These are phyloP conservation scores for Megaustenia siamemsis DNA, from an alignment of 2,888 invertebrate genomes.

Conservation along the genomic window DNA sequence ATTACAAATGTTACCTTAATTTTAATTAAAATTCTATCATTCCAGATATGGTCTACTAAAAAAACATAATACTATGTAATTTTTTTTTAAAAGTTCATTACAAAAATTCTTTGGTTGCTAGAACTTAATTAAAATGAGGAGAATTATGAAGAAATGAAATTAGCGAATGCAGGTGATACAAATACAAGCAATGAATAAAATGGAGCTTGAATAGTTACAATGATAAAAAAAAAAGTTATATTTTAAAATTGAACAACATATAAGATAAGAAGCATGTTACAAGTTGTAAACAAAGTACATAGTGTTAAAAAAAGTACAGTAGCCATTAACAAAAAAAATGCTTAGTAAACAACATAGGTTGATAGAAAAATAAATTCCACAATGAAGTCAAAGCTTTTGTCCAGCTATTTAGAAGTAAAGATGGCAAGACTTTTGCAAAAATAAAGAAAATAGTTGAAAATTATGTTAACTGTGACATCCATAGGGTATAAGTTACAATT, in stretches of 20 bases:
- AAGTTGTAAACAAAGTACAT: conserved; percentile 22
- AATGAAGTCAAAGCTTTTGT: background rate
- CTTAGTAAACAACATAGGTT: background rate
- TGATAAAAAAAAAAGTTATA: background rate
- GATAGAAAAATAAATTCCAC: background rate
- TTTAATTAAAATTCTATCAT: too few species aligned
- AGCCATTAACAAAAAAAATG: conserved; percentile 33
- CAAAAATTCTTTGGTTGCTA: conserved; percentile 48
- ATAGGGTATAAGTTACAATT: too few species aligned
- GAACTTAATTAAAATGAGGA: background rate
- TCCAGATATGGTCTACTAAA: too few species aligned
- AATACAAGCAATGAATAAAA: background rate
- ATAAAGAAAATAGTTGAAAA: background rate
- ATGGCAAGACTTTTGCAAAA: background rate
- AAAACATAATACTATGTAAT: too few species aligned
- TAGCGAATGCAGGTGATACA: background rate
- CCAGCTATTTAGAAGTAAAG: background rate
- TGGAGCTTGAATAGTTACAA: conserved; percentile 29
- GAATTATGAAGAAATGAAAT: conserved; percentile 19
- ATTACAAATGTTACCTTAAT: too few species aligned
- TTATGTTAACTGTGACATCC: too few species aligned
- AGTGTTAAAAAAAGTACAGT: conserved; percentile 19
- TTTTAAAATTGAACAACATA: background rate
- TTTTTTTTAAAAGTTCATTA: conserved; percentile 3
- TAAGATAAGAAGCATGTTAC: background rate